Base-by-base conservation (phyloP, 2,888 invertebrate species). In the Clitarchus hookeri region DNA sequence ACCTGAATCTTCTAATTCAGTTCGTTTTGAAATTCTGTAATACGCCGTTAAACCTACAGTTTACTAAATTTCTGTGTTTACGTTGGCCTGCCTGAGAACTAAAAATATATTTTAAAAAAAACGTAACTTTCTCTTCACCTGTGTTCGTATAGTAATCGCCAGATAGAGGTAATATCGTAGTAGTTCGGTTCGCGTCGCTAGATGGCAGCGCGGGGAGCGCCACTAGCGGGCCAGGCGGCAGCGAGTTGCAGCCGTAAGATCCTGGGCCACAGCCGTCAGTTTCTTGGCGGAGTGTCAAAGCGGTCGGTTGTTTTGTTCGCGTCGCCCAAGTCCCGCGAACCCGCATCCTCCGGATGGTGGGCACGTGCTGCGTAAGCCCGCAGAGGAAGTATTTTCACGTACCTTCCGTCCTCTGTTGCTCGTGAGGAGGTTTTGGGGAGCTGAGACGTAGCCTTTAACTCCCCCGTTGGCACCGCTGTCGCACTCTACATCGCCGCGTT, bases 251-350 rank as follows among this genome's bases (percentile, higher is more conserved):
- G 65, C 23, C 23, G 19, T 23, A n/a, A 65, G 65, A 65, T 65
- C 16, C 65, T n/a, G 65, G 65, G 23, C 65, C n/a, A n/a, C 65
- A 1, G 53, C 53, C 65, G 65, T 65, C 65, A 65, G 65, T 65
- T 65, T n/a, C 65, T 23, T 65, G 65, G 23, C 65, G 65, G n/a
- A 65, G 65, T 65, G 65, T 65, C 65, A 65, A 65, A 65, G 65
- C 65, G 65, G 65, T 65, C 65, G 65, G 65, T 6, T n/a, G 65
- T 65, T n/a, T 65, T 65, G 8, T 65, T 65, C 65, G 65, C 23
- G 65, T 16, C 65, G 19, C 65, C n/a, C 23, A 19, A n/a, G 65
- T n/a, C 23, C 65, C 65, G 65, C 16, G 65, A 19, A 65, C 23
- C 23, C 65, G 65, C 65, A 16, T 19, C 19, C 65, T 48, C 65